Percentiles rank a stretch among this genome's conserved stretches.
These are phyloP conservation scores for Carassius gibelio DNA, from an alignment of 2,113 vertebrate genomes.

Conservation along the genomic window DNA sequence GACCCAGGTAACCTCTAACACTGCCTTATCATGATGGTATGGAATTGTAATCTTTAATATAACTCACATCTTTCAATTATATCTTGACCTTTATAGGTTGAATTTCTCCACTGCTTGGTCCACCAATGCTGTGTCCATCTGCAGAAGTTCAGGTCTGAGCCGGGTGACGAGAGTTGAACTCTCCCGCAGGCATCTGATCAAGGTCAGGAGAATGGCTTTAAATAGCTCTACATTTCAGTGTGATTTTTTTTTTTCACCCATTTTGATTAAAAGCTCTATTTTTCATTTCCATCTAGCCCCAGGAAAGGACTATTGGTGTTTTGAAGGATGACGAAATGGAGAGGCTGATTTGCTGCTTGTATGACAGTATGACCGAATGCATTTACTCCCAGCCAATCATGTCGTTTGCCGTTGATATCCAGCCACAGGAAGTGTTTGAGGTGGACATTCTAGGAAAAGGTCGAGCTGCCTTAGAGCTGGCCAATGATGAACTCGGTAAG, in stretches of 20 bases:
- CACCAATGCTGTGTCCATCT: slow-evolving; percentile 88
- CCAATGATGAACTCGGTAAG: slow-evolving; percentile 84
- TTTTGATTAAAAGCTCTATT: neutral
- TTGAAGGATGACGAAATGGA: slow-evolving; percentile 63
- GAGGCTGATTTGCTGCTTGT: slow-evolving; percentile 70
- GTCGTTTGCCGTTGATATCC: slow-evolving; percentile 76
- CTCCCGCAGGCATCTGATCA: slow-evolving; percentile 83
- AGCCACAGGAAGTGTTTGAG: slow-evolving; percentile 74
- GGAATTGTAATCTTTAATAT: neutral
- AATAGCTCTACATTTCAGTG: neutral
- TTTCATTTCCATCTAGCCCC: slow-evolving; percentile 42
- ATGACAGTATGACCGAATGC: slow-evolving; percentile 88
- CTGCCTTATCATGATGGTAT: neutral
- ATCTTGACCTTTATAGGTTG: slow-evolving; percentile 70
- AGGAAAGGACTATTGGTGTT: slow-evolving; percentile 35
- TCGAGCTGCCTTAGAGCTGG: slow-evolving; percentile 77
- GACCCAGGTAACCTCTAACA: slow-evolving; percentile 78
- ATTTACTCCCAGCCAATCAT: slow-evolving; percentile 77
- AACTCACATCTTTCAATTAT: neutral
- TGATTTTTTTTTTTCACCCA: too few relatives aligned
- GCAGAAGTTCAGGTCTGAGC: slow-evolving; percentile 77
- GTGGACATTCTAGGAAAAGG: slow-evolving; percentile 81
- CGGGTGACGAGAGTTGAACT: slow-evolving; percentile 81
- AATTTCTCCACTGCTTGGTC: slow-evolving; percentile 89
- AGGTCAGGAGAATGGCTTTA: slow-evolving; percentile 67